A percentile compares a stretch with the other conserved stretches of the same genome.
Conservation (phyloP, 30 jellyfish, hydroid and myxozoan species). For the Haliclystus octoradiatus region DNA sequence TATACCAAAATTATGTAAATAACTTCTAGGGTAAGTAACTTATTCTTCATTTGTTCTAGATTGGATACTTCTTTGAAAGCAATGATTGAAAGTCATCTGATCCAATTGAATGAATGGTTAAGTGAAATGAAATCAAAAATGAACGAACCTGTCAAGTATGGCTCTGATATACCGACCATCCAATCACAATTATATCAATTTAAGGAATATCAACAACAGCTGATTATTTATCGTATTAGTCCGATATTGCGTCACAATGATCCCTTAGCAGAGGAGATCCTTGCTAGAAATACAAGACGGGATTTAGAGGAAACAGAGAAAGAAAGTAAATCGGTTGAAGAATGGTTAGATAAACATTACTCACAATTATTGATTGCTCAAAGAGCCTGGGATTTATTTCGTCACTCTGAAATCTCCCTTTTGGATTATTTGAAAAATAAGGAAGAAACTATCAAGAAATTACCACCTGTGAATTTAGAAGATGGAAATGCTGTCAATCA, state of each 20-base stretch:
- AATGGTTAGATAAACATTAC: conserved; percentile 61
- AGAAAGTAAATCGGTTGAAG: conserved; percentile 57
- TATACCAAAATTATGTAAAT: too few relatives aligned
- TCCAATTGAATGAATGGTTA: neutral
- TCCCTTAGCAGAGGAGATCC: conserved; percentile 7
- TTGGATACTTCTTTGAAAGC: neutral
- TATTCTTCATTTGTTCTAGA: too few relatives aligned
- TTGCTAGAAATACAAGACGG: conserved; percentile 18
- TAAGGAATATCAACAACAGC: conserved; percentile 7
- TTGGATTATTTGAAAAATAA: conserved; percentile 65
- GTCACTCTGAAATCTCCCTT: conserved; percentile 50
- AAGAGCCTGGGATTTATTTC: conserved; percentile 71
- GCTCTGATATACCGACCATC: conserved; percentile 58
- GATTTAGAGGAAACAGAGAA: conserved; percentile 54
- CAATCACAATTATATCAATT: conserved; percentile 68
- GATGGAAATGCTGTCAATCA: conserved; percentile 73
- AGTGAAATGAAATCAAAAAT: neutral
- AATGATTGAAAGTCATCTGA: neutral
- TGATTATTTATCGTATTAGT: neutral
- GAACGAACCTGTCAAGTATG: neutral
- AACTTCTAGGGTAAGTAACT: too few relatives aligned
- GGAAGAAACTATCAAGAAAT: conserved; percentile 39
- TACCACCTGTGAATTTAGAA: conserved; percentile 73
- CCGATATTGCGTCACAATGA: conserved; percentile 5
- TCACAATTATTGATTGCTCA: conserved; percentile 39